These are phyloP conservation scores for Trichonephila clavipes DNA, from an alignment of 1,140 invertebrate species.

Conservation along the genomic window DNA sequence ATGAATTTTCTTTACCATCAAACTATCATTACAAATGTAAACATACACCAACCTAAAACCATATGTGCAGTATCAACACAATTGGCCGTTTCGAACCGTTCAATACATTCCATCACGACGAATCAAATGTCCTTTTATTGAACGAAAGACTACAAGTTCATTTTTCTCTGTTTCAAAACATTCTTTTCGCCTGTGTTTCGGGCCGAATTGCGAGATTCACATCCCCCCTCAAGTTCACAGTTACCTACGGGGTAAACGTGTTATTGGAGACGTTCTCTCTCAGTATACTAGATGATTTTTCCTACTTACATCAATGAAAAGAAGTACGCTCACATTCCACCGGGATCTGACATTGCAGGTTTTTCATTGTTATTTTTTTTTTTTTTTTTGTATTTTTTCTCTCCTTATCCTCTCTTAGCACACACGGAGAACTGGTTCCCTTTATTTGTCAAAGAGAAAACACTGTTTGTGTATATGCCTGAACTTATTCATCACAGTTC, in stretches of 20 bases:
- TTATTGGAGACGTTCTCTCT: slow-evolving; percentile 40
- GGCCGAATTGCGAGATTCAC: not conserved
- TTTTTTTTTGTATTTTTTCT: slow-evolving; percentile 1
- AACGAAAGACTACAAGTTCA: too few relatives aligned
- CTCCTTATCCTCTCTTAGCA: slow-evolving; percentile 41
- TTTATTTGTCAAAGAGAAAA: slow-evolving; percentile 60
- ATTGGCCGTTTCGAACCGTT: too few relatives aligned
- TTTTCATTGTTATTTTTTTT: slow-evolving; percentile 53
- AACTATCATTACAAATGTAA: too few relatives aligned
- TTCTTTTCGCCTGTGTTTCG: slow-evolving; percentile 4
- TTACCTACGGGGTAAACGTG: slow-evolving; percentile 27
- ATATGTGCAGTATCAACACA: too few relatives aligned
- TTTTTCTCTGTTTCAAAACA: not conserved
- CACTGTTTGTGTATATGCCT: slow-evolving; percentile 15
- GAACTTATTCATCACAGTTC: slow-evolving; percentile 43
- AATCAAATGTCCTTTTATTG: too few relatives aligned
- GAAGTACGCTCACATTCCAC: slow-evolving; percentile 51
- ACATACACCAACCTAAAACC: too few relatives aligned
- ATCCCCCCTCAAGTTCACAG: slow-evolving; percentile 2
- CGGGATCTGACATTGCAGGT: slow-evolving; percentile 54
- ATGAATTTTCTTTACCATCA: too few relatives aligned
- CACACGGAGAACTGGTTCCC: slow-evolving; percentile 62
- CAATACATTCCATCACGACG: too few relatives aligned
- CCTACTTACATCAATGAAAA: slow-evolving; percentile 57
- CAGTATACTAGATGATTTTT: not conserved